Evolutionary conservation across 2,888 invertebrate species (phyloP), one percentile per base, ranked within the genome.

Genomic region (Azorinus chamasolen): DNA sequence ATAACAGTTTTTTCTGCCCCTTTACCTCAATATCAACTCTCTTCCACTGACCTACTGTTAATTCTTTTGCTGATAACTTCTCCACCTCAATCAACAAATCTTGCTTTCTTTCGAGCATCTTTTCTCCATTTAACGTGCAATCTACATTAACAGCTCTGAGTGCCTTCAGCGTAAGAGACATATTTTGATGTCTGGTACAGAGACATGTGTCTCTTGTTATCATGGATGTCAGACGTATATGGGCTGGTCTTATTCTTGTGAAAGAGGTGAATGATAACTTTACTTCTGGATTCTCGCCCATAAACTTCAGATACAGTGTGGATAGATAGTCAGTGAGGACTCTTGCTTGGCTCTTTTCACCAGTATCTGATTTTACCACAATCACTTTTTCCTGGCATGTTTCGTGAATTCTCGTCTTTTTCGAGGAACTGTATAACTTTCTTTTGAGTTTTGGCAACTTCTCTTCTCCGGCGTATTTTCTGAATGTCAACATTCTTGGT

Each of bases 141-240:
- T n/a, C n/a, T n/a, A n/a, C n/a, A n/a, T n/a, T n/a, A n/a, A n/a
- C n/a, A n/a, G n/a, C n/a, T 39, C 37, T 45, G 37, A 70, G n/a
- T 14, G 70, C 71, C 39, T 16, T 14, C 16, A 27, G 16, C 18
- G 45, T 45, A 16, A 72, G 20, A 16, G 65, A 51, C 16, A 72
- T 18, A 46, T 65, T 59, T 27, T 65, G 65, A 39, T 72, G 65
- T 37, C 54, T 58, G 8, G 61, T 72, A 41, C 72, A 72, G 16
- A 72, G 61, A 32, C 72, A 72, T 10, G 45, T 51, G n/a, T 25
- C 46, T 46, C 72, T 8, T n/a, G 65, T 39, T 20, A 65, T 61
- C 18, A 65, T 65, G 12, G 24, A 27, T n/a, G 65, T 65, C 20
- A 58, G 27, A 18, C 41, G 43, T 27, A 72, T 65, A 37, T 65